phyloP scores from a whole-genome alignment of 2,888 invertebrate genomes.

The Halictus quadricinctus region DNA sequence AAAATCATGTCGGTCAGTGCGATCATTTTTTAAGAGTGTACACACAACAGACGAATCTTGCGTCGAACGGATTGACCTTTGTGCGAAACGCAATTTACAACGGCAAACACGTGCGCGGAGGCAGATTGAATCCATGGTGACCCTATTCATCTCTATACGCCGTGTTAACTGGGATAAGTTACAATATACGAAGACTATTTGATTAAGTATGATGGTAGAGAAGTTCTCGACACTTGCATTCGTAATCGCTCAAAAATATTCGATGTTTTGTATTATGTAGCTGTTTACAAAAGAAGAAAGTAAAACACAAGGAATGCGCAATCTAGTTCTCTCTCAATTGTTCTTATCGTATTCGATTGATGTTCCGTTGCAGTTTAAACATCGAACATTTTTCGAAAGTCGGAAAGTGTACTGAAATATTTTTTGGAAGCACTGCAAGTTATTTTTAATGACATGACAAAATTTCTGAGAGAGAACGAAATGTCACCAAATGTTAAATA shows the following conservation, averaged over 20 bases:
- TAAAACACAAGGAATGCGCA: background rate
- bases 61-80: slow-evolving; percentile 44
- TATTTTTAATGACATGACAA: no score
- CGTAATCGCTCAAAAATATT: background rate
- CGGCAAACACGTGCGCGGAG: slow-evolving; percentile 48
- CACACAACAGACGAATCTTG: slow-evolving; percentile 25
- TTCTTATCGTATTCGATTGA: no score
- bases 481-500: no score
- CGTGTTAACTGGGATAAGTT: slow-evolving; percentile 42
- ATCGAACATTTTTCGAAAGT: no score
- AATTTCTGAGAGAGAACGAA: no score
- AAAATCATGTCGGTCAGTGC: background rate
- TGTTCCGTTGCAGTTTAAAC: no score
- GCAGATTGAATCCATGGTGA: slow-evolving; percentile 43
- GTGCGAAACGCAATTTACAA: slow-evolving; percentile 40
- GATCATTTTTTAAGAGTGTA: slow-evolving; percentile 13
- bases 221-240: background rate
- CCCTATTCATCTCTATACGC: slow-evolving; percentile 48
- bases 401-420: no score
- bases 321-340: background rate
- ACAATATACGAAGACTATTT: slow-evolving; percentile 39
- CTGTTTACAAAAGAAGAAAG: background rate
- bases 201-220: slow-evolving; percentile 19
- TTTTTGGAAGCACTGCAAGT: no score
- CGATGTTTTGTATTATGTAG: background rate